These are phyloP conservation scores for Sciurus carolinensis DNA, from an alignment of 2,797 vertebrate species.

Conservation along the genomic window DNA sequence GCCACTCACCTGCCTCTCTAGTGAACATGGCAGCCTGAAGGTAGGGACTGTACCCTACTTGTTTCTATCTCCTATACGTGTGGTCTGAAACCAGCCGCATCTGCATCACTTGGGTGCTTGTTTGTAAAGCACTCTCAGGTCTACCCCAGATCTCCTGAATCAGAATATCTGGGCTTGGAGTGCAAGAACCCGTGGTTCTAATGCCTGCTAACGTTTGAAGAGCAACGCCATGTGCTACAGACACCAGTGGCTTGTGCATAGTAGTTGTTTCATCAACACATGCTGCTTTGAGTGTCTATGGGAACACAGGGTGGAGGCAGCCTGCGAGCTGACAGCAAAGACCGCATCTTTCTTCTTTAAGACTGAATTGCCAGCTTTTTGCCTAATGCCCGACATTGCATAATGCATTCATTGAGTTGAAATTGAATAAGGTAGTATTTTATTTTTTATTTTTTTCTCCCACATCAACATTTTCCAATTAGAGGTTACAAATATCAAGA, in stretches of 20 bases:
- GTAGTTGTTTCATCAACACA: background rate
- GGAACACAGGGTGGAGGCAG: background rate
- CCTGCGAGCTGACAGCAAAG: background rate
- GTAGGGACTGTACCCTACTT: accelerated
- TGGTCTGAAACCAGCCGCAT: background rate
- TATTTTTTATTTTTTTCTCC: background rate
- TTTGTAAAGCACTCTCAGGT: background rate
- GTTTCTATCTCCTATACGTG: background rate
- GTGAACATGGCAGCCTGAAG: background rate
- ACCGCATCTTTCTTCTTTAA: background rate
- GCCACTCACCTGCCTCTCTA: background rate
- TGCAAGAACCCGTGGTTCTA: background rate
- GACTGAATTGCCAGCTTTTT: background rate
- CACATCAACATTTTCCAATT: conserved; percentile 11
- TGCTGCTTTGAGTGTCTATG: background rate
- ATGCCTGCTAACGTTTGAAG: background rate
- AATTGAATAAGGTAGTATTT: background rate
- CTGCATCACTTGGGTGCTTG: background rate
- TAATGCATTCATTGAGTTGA: background rate
- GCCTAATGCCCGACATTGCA: background rate
- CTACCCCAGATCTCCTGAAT: background rate
- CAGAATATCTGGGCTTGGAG: background rate
- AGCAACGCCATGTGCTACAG: background rate
- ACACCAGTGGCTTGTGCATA: background rate
- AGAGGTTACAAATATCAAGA: background rate